phyloP scores from a whole-genome alignment of 92 coral and sea anemone species.

The Metridium senile region DNA sequence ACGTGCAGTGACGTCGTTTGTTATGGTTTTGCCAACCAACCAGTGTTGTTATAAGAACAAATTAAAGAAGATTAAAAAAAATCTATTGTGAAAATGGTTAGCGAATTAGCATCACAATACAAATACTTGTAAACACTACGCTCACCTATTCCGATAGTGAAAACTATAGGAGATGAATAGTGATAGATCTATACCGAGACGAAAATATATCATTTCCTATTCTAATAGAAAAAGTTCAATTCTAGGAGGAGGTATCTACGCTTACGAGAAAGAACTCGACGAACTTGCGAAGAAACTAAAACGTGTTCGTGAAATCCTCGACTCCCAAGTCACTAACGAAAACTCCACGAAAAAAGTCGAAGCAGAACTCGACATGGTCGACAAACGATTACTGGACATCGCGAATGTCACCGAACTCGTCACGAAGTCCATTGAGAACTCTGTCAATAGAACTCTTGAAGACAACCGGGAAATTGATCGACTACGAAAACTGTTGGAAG shows the following conservation, averaged over 20 bases:
- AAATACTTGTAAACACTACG: too few species aligned
- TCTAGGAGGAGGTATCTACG: constrained; percentile 62
- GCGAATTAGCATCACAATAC: too few species aligned
- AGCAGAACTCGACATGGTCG: constrained; percentile 44
- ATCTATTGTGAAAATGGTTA: too few species aligned
- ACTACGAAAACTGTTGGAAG: constrained; percentile 60
- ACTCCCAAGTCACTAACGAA: constrained; percentile 67
- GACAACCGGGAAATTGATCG: constrained; percentile 71
- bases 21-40: too few species aligned
- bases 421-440: constrained; percentile 34
- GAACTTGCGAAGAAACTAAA: constrained; percentile 73
- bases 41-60: too few species aligned
- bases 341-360: constrained; percentile 72
- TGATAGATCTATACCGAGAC: too few species aligned
- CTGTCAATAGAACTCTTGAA: constrained; percentile 39
- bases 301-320: constrained; percentile 63
- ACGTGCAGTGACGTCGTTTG: too few species aligned
- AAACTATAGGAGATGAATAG: too few species aligned
- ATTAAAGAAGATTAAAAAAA: too few species aligned
- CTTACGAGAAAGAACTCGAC: constrained; percentile 73
- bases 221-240: too few species aligned
- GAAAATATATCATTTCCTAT: too few species aligned
- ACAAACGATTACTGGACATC: constrained; percentile 41
- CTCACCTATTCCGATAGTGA: too few species aligned
- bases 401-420: constrained; percentile 40